These are phyloP conservation scores for Drosophila meridiana DNA, from an alignment of 2,888 invertebrate species.

Conservation along the genomic window DNA sequence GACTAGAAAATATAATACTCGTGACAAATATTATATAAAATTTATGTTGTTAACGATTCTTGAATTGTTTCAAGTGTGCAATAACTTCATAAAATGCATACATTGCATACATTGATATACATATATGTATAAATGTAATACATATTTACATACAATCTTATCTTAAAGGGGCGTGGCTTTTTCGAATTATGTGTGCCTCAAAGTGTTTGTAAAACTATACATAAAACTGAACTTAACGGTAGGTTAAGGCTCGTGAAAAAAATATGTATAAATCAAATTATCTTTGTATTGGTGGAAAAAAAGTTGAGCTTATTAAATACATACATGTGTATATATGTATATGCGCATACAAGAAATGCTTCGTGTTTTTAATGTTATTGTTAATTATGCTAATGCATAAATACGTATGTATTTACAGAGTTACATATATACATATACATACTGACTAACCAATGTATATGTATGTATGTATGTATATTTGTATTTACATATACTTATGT, in stretches of 20 bases:
- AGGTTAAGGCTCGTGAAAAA: not conserved
- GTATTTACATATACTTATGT: not conserved
- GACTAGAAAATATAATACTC: not conserved
- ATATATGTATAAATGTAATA: not conserved
- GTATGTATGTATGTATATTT: not conserved
- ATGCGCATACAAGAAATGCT: not conserved
- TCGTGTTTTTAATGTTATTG: not conserved
- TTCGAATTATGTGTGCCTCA: conserved; percentile 7
- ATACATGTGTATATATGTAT: not conserved
- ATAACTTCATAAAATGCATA: not conserved
- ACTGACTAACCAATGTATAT: not conserved
- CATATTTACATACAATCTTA: conserved; percentile 18
- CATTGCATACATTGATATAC: not conserved
- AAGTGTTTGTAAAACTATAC: not conserved
- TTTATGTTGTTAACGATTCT: not conserved
- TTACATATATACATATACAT: not conserved
- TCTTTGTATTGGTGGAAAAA: not conserved
- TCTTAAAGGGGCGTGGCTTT: conserved; percentile 16
- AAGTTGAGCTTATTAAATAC: not conserved
- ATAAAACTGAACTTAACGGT: conserved; percentile 1
- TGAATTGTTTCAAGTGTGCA: not conserved
- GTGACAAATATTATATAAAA: conserved; percentile 3
- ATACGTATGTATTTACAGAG: not conserved
- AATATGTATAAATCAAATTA: not conserved
- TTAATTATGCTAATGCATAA: not conserved